phyloP scores from a whole-genome alignment of 2,888 invertebrate species.

The Gryllus longicercus region DNA sequence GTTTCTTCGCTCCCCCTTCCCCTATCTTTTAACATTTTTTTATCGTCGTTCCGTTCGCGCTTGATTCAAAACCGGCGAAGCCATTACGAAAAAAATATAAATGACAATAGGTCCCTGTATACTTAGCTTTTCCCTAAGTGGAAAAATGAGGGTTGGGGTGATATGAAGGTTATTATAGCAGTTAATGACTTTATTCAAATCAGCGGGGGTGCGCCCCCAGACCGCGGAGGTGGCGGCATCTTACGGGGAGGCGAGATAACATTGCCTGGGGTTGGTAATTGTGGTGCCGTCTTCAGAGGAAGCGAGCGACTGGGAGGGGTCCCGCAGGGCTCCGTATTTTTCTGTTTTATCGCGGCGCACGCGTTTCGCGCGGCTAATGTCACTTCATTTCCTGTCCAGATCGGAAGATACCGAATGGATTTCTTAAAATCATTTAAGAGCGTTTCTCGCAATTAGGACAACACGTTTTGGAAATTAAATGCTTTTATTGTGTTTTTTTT shows the following conservation, averaged over 20 bases:
- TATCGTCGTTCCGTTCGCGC: slow-evolving; percentile 19
- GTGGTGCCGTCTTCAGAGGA: not conserved
- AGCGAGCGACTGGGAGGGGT: not conserved
- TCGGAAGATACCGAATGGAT: not conserved
- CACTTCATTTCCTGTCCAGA: not conserved
- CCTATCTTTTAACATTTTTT: slow-evolving; percentile 18
- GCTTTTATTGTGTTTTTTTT: too few relatives aligned
- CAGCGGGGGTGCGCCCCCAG: slow-evolving; percentile 12
- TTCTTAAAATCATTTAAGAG: too few relatives aligned
- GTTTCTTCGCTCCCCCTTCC: not conserved
- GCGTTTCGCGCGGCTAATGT: not conserved
- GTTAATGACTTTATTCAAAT: slow-evolving; percentile 34
- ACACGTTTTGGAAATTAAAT: too few relatives aligned
- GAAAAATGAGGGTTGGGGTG: slow-evolving; percentile 26
- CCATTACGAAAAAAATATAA: slow-evolving; percentile 32
- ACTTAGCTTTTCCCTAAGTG: slow-evolving; percentile 19
- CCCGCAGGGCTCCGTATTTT: not conserved
- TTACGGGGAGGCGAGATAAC: slow-evolving; percentile 8
- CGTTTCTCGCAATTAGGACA: too few relatives aligned
- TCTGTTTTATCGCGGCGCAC: not conserved
- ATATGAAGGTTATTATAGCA: slow-evolving; percentile 28
- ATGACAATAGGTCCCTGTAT: slow-evolving; percentile 26
- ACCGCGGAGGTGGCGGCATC: not conserved
- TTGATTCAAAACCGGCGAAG: slow-evolving; percentile 26
- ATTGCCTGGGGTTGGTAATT: not conserved